Conservation (phyloP, 2,113 vertebrate species). For the Sinosuthora webbiana region DNA sequence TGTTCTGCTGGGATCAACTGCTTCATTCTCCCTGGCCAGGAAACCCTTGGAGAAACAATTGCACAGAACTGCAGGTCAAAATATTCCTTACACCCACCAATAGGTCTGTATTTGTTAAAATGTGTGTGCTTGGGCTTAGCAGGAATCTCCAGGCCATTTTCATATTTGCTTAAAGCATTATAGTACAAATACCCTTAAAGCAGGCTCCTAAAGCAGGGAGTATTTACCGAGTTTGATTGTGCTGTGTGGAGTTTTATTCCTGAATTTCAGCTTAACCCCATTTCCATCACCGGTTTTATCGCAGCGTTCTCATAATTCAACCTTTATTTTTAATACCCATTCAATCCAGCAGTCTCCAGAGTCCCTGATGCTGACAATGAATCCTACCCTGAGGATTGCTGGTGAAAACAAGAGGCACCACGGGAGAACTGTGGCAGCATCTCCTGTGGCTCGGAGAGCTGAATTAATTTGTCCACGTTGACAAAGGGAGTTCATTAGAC, state of each 20-base stretch:
- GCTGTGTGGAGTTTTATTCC: too few relatives aligned
- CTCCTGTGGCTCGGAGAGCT: neutral
- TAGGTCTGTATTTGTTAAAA: neutral
- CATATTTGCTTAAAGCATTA: neutral
- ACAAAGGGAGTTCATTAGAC: neutral
- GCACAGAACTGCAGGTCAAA: neutral
- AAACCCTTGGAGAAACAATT: neutral
- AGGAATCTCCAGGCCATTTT: neutral
- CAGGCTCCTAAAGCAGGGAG: neutral
- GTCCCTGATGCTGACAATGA: neutral
- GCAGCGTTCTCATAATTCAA: neutral
- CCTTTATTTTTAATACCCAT: neutral
- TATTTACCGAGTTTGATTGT: neutral
- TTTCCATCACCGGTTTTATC: neutral
- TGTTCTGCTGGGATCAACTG: neutral
- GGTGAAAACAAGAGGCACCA: neutral
- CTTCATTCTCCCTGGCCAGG: neutral
- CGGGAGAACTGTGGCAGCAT: accelerated
- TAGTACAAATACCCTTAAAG: neutral
- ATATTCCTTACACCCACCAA: neutral
- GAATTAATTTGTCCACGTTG: neutral
- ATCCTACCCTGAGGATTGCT: accelerated
- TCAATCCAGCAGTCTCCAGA: neutral
- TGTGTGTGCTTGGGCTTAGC: neutral
- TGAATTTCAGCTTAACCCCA: neutral